Evolutionary conservation across 64 coral and sea anemone species (phyloP), one percentile per base, ranked within the genome.

Genomic region (Hydrozoanthus tunicans): DNA sequence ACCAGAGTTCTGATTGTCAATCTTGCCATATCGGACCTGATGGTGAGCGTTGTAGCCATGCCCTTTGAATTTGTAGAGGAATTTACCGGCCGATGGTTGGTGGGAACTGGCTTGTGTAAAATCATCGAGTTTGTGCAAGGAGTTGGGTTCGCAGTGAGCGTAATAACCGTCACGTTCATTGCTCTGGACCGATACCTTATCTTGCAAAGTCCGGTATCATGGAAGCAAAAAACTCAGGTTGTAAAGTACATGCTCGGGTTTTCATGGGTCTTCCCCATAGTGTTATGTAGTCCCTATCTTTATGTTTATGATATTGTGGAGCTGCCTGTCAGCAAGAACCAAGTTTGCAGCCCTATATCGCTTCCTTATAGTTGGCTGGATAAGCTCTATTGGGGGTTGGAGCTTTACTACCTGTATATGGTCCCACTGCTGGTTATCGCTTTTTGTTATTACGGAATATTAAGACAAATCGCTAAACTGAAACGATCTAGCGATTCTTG

Each of bases 1-100:
- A 79, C 77, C 10, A 56, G 77, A 79, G 17, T 79, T 58, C 32
- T 92, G 64, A 92, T 92, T 64, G 58, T 92, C 6, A 92, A 92
- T 69, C 64, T 92, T 25, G 51, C 80, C n/a, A 2, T 77, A 12
- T 92, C 91, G 58, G 91, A 92, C 72, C 72, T 86, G 55, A n/a
- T 92, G 6, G 70, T 86, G 9, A 65, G 81, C 25, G 14, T 78
- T 7, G 13, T 92, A 4, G 20, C 63, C 17, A 85, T 81, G 26
- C 91, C 91, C 8, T 78, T 92, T 9, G 91, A 86, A 27, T 51
- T 92, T 3, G 56, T 14, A 20, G 43, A 64, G 11, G 54, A 76
- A 67, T 5, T 77, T 0, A 32, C 55, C 7, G 91, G 72, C 9
- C 12, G 6, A 3, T 92, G 91, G 91, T 13, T 78, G 7, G 58